Evolutionary conservation across 2,113 vertebrate genomes (phyloP), one percentile per base, ranked within the genome.

Genomic region (Crotophaga sulcirostris): DNA sequence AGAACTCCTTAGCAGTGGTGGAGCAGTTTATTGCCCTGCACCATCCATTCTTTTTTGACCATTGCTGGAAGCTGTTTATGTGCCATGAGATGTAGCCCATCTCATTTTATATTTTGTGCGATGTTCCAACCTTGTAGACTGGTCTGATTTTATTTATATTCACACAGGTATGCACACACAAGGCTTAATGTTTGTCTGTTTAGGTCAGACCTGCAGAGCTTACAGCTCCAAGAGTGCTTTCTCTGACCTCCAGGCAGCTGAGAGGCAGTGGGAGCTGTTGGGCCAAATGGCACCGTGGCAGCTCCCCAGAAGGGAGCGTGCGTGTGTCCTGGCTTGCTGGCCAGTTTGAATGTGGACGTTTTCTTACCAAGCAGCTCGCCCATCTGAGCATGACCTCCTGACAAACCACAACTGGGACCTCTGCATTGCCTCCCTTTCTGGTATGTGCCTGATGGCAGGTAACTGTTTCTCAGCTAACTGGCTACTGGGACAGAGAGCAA

Each of bases 261-360:
- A 38, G 62, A 38, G 14, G 36, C 51, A 58, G 52, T 4, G 10
- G 16, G 42, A 28, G 31, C 51, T n/a, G 34, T 10, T n/a, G 58
- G 70, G 29, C 34, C 40, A 34, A 0, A 1, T 13, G 76, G 60
- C 72, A 47, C 52, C 6, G 0, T 16, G 11, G 75, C 55, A 56
- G 64, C 31, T 45, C 58, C 56, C 58, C 54, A 5, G 3, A 21
- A 40, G 28, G 54, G n/a, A 33, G 14, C 0, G 1, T 11, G 34
- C 40, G 31, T 63, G 51, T 23, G 75, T 51, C 60, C 40, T 25
- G 70, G 26, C 69, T 88, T 0, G 0, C 42, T 6, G 0, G 6
- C 52, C 0, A 6, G 20, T 28, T 4, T 33, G 13, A 49, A 10
- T 3, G 0, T 1, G 16, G 52, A n/a, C 42, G 3, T 68, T 49